Evolutionary conservation across 2,113 vertebrate genomes (phyloP).

Genomic region (Pangasianodon gigas): DNA sequence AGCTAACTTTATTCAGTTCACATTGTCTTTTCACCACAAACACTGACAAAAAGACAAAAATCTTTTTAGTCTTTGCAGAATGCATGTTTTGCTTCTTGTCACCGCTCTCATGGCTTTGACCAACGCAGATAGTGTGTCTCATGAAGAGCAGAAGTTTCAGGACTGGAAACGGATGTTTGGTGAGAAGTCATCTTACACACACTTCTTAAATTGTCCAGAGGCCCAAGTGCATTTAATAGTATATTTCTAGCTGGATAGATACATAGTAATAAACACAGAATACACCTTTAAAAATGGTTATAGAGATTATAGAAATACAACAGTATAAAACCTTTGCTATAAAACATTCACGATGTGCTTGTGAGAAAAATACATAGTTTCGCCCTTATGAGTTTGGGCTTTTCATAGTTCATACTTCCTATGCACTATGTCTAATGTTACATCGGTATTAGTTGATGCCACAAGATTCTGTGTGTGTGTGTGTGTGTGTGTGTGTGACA

Average conservation of each 20-base stretch:
- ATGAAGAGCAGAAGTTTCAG: slow-evolving; percentile 77
- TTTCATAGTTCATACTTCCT: too few relatives aligned
- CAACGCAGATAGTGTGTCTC: slow-evolving; percentile 63
- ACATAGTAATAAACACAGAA: not conserved
- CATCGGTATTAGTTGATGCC: too few relatives aligned
- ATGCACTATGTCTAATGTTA: too few relatives aligned
- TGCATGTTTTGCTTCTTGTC: slow-evolving; percentile 68
- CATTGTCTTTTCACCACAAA: not conserved
- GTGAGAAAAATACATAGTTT: too few relatives aligned
- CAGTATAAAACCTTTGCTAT: not conserved
- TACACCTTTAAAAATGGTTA: not conserved
- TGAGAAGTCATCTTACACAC: slow-evolving; percentile 55
- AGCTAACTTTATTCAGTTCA: not conserved
- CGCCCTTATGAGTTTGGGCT: too few relatives aligned
- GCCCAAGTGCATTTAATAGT: not conserved
- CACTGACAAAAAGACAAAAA: not conserved
- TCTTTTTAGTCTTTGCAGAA: slow-evolving; percentile 55
- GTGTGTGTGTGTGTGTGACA: too few relatives aligned
- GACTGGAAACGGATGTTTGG: slow-evolving; percentile 77
- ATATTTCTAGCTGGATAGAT: too few relatives aligned
- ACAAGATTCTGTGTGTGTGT: too few relatives aligned
- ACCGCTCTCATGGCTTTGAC: slow-evolving; percentile 63
- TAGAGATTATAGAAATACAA: not conserved
- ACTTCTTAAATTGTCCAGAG: not conserved
- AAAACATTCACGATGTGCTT: not conserved